phyloP scores from a whole-genome alignment of 2,888 invertebrate species.

The Hedya salicella region DNA sequence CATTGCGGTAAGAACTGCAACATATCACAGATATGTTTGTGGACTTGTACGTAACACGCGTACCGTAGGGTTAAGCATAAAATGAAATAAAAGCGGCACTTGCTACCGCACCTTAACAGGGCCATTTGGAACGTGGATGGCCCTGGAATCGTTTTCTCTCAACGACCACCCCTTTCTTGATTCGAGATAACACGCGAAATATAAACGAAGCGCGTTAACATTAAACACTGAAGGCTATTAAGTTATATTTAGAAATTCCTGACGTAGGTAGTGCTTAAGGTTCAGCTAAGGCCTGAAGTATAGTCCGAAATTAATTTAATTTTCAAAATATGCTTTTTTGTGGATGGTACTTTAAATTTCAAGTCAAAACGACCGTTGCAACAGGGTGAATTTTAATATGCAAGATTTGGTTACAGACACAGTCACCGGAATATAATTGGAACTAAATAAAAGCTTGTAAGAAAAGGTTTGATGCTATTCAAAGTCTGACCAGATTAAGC shows the following conservation, averaged over 20 bases:
- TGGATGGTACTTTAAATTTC: too few relatives aligned
- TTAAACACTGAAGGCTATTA: neutral
- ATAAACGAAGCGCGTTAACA: conserved; percentile 27
- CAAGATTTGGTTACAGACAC: too few relatives aligned
- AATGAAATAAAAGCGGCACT: conserved; percentile 34
- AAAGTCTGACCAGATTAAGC: too few relatives aligned
- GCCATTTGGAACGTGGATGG: conserved; percentile 24
- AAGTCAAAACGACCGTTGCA: too few relatives aligned
- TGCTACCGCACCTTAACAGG: conserved; percentile 32
- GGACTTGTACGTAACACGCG: conserved; percentile 11
- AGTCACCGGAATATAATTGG: too few relatives aligned
- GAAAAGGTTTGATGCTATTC: too few relatives aligned
- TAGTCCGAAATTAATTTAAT: too few relatives aligned
- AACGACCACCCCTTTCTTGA: conserved; percentile 20
- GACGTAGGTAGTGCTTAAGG: neutral
- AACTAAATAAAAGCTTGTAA: too few relatives aligned
- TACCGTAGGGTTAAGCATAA: conserved; percentile 27
- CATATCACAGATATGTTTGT: conserved; percentile 5
- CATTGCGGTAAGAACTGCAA: neutral
- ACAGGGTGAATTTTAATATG: too few relatives aligned
- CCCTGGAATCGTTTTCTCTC: conserved; percentile 31
- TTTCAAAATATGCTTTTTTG: too few relatives aligned
- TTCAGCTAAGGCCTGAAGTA: too few relatives aligned
- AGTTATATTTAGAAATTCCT: neutral
- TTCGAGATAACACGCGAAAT: conserved; percentile 26